These are phyloP conservation scores for Phallusia fumigata DNA, from an alignment of 23 tunicate genomes.

Conservation along the genomic window DNA sequence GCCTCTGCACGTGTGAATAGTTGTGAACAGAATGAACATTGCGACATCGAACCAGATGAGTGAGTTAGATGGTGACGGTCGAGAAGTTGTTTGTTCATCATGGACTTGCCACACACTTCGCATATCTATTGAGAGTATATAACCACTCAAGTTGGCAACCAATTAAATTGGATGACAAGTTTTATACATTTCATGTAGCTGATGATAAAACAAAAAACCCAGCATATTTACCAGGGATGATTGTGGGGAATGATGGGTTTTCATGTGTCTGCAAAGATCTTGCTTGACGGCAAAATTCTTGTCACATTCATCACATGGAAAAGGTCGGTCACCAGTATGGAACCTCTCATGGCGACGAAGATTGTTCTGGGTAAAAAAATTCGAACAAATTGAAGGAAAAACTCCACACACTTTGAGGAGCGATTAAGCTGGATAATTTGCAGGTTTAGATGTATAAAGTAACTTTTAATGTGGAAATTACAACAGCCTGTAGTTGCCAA, in stretches of 20 bases:
- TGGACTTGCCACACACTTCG: neutral
- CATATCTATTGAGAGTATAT: neutral
- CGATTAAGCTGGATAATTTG: too few relatives aligned
- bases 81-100: neutral
- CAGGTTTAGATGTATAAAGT: too few relatives aligned
- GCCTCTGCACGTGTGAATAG: neutral
- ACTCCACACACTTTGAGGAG: too few relatives aligned
- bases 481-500: too few relatives aligned
- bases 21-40: neutral
- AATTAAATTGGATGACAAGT: too few relatives aligned
- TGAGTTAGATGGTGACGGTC: slow-evolving; percentile 1
- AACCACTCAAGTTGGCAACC: too few relatives aligned
- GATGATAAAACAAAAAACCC: too few relatives aligned
- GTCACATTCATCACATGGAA: neutral
- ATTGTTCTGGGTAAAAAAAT: neutral
- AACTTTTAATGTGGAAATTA: too few relatives aligned
- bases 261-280: slow-evolving; percentile 6
- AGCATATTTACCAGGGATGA: neutral
- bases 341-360: slow-evolving; percentile 1
- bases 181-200: too few relatives aligned
- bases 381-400: too few relatives aligned
- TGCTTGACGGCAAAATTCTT: neutral
- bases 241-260: neutral
- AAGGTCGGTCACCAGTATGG: neutral
- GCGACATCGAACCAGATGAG: neutral